Evolutionary conservation across 2,113 vertebrate species (phyloP), one percentile per base, ranked within the genome.

Genomic region (Tamias sibiricus): DNA sequence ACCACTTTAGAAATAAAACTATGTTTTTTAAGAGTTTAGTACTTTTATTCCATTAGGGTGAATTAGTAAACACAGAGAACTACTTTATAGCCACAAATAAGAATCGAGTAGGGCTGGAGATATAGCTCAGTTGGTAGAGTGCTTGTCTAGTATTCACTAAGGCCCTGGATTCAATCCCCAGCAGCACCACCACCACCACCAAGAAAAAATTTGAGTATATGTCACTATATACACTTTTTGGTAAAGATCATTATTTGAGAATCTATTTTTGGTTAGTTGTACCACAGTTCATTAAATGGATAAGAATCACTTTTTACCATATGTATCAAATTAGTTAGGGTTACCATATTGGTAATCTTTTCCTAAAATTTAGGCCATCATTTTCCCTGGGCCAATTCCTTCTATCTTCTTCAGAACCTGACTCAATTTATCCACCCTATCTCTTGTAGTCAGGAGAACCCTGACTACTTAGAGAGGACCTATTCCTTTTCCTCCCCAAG

Each of bases 61-160:
- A 92, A 88, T 37, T 49, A 75, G 24, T 89, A 64, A 95, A n/a
- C 66, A 44, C 10, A 85, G 76, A 96, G 80, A 91, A 71, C 40
- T 2, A 52, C 83, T 71, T 44, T 87, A 76, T 3, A 68, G 42
- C 42, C 52, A 81, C 75, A 75, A 76, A 49, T 20, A n/a, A 76
- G 26, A 22, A 89, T 49, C 13, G 47, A 13, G 11, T 13, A 49
- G 47, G 47, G 47, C 47, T 49, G 47, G 47, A 12, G 13, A 49
- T 49, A 49, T 49, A 49, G 47, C 47, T 49, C 47, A 49, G 47
- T 49, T 12, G 13, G 47, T 49, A 49, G 47, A 49, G 47, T 49
- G 47, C 2, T 49, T 49, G 47, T 12, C 47, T 49, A 49, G 47
- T 49, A 13, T 49, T 49, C 47, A 13, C 47, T 49, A 49, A 49